A percentile compares a stretch with the other conserved stretches of the same genome.
Conservation (phyloP, 2,113 vertebrate species). For the Scomber colias region DNA sequence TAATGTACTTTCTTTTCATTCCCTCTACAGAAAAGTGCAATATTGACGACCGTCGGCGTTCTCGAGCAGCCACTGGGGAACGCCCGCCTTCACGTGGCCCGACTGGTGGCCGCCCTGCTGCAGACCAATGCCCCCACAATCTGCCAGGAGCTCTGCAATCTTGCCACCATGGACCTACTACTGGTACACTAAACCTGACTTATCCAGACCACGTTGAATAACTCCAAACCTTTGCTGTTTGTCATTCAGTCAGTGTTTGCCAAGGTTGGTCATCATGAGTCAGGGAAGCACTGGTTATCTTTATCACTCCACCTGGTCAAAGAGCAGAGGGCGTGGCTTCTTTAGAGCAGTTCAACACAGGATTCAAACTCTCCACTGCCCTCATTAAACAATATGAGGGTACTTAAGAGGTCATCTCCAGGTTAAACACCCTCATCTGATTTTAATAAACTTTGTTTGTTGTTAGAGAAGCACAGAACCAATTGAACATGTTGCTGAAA, state of each 20-base stretch:
- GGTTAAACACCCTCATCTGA: neutral
- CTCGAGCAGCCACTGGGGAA: constrained; percentile 96
- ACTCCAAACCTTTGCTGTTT: neutral
- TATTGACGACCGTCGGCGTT: constrained; percentile 94
- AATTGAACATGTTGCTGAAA: neutral
- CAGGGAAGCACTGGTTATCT: neutral
- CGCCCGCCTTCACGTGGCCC: constrained; percentile 92
- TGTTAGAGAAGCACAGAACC: neutral
- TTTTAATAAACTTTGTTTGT: neutral
- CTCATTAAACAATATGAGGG: neutral
- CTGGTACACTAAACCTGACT: constrained; percentile 85
- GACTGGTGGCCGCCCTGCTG: constrained; percentile 93
- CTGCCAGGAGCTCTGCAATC: constrained; percentile 93
- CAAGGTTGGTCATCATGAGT: neutral
- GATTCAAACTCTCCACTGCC: neutral
- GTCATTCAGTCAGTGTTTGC: neutral
- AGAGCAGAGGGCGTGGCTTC: constrained; percentile 19
- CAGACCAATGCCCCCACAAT: constrained; percentile 91
- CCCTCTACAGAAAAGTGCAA: constrained; percentile 88
- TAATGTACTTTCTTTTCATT: neutral
- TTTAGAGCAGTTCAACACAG: neutral
- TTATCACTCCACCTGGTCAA: constrained; percentile 35
- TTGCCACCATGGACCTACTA: constrained; percentile 92
- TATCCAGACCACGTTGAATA: too few species aligned
- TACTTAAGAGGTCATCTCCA: neutral